Conservation (phyloP, 2,113 vertebrate genomes). For the Pogonocichla stellata region DNA sequence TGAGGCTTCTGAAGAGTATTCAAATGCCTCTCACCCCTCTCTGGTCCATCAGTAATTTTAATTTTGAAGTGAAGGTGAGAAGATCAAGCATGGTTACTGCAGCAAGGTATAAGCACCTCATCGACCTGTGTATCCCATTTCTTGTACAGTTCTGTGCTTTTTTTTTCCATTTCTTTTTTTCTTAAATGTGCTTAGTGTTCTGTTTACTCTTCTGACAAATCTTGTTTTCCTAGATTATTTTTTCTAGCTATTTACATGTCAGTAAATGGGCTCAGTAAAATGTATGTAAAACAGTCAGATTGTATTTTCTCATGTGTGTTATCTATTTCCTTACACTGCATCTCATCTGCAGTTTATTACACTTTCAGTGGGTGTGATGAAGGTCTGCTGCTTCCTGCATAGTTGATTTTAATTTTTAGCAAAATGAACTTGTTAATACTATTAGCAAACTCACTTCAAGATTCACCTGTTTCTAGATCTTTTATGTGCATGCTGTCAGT, state of each 20-base stretch:
- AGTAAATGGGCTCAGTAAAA: neutral
- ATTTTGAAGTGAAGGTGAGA: neutral
- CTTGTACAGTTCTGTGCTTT: neutral
- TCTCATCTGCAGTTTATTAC: constrained; percentile 8
- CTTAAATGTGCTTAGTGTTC: neutral
- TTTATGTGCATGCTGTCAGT: neutral
- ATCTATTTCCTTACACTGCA: neutral
- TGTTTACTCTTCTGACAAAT: neutral
- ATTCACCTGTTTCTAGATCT: neutral
- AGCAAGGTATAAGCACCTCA: neutral
- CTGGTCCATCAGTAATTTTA: neutral
- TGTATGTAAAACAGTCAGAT: neutral
- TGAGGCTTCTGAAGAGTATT: neutral
- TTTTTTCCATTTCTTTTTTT: neutral
- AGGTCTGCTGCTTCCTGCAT: neutral
- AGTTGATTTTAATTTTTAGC: neutral
- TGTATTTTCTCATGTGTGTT: neutral
- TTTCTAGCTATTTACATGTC: neutral
- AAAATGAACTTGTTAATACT: neutral
- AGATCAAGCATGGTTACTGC: neutral
- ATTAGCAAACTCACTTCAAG: neutral
- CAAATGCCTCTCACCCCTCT: neutral
- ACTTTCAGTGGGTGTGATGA: neutral
- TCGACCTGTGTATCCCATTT: neutral
- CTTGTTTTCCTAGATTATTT: neutral